Evolutionary conservation across 2,888 invertebrate genomes (phyloP), one percentile per base, ranked within the genome.

Genomic region (Cataglyphis rosenhaueri): DNA sequence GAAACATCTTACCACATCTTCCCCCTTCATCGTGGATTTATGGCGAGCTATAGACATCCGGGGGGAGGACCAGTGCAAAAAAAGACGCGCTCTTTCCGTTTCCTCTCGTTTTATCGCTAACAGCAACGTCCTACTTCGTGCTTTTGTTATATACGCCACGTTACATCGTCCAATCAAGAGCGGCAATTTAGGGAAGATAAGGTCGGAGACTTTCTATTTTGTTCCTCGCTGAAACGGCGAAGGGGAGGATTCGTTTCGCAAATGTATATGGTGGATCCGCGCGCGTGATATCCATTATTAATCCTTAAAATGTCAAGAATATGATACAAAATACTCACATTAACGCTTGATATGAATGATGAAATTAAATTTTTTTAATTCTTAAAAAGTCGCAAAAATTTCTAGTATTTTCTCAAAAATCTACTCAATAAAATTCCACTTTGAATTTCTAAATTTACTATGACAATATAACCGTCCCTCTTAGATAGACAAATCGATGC

Each of bases 81-180:
- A 70, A 64, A 78, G 73, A 62, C 32, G 61, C 55, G 65, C 70
- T 66, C 25, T 64, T 81, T 61, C 41, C 59, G 55, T 70, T 85
- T 59, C 59, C 48, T 57, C 73, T 57, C 35, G 35, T 74, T 59
- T 76, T n/a, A 73, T 82, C 70, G 65, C 74, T 64, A 62, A 59
- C 44, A 62, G 55, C 32, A 71, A 74, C 64, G 68, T 81, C 75
- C 44, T 85, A 65, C 32, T 76, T 64, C 32, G 38, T 55, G 64
- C 61, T 75, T 18, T 48, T 61, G 74, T 62, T 38, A 44, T 21
- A 74, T 21, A 74, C 41, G 62, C 21, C 75, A 64, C 76, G 73
- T 79, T 79, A 71, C 70, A 48, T 57, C 75, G 86, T 86, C 71
- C 84, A 87, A 88, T 87, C 84, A 84, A 68, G 74, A 55, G 65